Evolutionary conservation across 2,888 invertebrate genomes (phyloP).

Genomic region (Parnassius mnemosyne): DNA sequence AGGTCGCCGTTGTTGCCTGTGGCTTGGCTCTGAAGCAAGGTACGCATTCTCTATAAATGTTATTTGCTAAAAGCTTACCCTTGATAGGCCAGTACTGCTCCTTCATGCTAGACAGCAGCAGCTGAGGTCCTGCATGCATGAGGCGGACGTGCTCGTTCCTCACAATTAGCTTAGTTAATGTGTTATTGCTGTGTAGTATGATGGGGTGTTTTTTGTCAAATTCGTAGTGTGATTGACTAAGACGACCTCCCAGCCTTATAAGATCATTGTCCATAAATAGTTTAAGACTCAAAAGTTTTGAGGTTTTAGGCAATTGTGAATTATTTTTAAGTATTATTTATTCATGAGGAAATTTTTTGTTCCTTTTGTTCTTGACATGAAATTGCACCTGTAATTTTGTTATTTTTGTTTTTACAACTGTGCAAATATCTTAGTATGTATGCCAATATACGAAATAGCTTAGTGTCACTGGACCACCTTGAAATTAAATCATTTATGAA

Average conservation of each 20-base stretch:
- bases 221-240: too few relatives aligned
- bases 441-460: too few relatives aligned
- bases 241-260: too few relatives aligned
- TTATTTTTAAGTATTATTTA: neutral
- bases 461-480: too few relatives aligned
- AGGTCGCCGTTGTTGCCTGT: neutral
- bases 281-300: neutral
- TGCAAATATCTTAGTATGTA: too few relatives aligned
- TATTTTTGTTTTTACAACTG: too few relatives aligned
- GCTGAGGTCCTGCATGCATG: neutral
- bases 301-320: neutral
- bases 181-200: neutral
- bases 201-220: neutral
- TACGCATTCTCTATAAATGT: neutral
- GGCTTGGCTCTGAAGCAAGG: neutral
- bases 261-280: too few relatives aligned
- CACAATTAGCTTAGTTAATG: neutral
- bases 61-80: neutral
- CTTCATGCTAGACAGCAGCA: neutral
- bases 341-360: neutral
- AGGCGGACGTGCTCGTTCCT: neutral
- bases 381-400: too few relatives aligned
- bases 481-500: too few relatives aligned
- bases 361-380: too few relatives aligned
- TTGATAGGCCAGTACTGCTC: too few relatives aligned